phyloP scores from a whole-genome alignment of 2,113 vertebrate genomes.

The Origma solitaria region DNA sequence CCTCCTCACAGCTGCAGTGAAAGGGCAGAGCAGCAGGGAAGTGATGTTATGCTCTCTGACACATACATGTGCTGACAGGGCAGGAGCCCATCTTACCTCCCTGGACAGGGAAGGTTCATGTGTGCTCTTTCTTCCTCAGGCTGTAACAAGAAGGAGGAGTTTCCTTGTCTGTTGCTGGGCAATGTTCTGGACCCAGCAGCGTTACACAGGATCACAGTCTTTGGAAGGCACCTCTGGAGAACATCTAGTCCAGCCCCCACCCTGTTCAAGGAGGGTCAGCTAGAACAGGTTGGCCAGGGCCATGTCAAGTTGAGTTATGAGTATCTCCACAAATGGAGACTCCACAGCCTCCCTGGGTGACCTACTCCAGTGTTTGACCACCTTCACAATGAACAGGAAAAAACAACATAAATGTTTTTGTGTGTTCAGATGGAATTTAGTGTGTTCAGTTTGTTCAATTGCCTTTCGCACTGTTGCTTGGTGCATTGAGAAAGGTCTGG shows the following conservation, averaged over 20 bases:
- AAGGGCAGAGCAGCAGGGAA: neutral
- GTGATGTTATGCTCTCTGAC: neutral
- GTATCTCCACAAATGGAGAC: neutral
- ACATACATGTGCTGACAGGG: neutral
- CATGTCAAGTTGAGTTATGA: neutral
- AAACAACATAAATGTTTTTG: neutral
- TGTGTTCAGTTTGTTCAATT: neutral
- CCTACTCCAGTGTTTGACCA: neutral
- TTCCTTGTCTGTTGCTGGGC: neutral
- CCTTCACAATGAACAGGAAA: neutral
- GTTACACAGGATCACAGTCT: neutral
- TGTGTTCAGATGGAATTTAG: neutral
- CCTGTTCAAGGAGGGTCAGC: neutral
- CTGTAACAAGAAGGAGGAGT: neutral
- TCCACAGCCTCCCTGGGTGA: neutral
- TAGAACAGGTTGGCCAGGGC: neutral
- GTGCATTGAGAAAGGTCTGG: neutral
- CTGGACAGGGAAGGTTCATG: rapidly evolving
- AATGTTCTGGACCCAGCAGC: neutral
- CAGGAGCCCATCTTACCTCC: neutral
- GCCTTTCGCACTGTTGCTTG: neutral
- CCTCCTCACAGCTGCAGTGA: neutral
- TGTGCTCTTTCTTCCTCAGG: neutral
- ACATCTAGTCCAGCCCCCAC: neutral
- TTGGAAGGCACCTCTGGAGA: neutral